Percentiles rank a stretch among this genome's conserved stretches.
Evolutionary conservation across 92 coral and sea anemone genomes (phyloP).

Genomic region (Porites lobata): DNA sequence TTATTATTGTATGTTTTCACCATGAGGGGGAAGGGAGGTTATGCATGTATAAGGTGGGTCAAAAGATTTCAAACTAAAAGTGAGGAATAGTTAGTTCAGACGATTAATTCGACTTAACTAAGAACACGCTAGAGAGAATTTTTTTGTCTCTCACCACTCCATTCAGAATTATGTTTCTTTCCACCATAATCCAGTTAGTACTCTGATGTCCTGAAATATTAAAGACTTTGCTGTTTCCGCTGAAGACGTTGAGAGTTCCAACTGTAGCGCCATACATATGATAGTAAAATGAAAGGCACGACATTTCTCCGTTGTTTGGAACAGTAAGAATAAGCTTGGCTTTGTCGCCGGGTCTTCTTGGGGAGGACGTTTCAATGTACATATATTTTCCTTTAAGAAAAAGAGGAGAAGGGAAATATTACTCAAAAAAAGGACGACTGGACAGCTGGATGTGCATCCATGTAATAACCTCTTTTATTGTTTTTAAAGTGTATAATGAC

Average conservation of each 20-base stretch:
- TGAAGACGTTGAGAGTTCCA: slow-evolving; percentile 22
- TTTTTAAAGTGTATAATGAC: too few species aligned
- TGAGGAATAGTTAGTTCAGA: too few species aligned
- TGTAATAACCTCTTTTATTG: too few species aligned
- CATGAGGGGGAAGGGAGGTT: too few species aligned
- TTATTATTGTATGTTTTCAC: too few species aligned
- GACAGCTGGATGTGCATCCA: too few species aligned
- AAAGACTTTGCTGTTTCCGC: neutral
- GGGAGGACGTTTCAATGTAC: slow-evolving; percentile 23
- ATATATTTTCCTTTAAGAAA: neutral
- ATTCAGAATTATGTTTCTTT: neutral
- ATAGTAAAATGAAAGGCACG: slow-evolving; percentile 7
- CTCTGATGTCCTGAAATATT: neutral
- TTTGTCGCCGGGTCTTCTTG: slow-evolving; percentile 23
- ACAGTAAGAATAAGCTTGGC: slow-evolving; percentile 1
- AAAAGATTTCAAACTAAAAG: too few species aligned
- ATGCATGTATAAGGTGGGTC: too few species aligned
- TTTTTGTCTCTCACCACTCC: neutral
- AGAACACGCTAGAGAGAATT: too few species aligned
- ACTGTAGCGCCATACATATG: slow-evolving; percentile 14
- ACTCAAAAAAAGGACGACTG: too few species aligned
- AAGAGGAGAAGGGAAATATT: too few species aligned
- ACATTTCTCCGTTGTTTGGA: neutral
- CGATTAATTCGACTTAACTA: too few species aligned
- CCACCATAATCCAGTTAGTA: neutral